Evolutionary conservation across 2,797 vertebrate species (phyloP).

Genomic region (Chelonia mydas): DNA sequence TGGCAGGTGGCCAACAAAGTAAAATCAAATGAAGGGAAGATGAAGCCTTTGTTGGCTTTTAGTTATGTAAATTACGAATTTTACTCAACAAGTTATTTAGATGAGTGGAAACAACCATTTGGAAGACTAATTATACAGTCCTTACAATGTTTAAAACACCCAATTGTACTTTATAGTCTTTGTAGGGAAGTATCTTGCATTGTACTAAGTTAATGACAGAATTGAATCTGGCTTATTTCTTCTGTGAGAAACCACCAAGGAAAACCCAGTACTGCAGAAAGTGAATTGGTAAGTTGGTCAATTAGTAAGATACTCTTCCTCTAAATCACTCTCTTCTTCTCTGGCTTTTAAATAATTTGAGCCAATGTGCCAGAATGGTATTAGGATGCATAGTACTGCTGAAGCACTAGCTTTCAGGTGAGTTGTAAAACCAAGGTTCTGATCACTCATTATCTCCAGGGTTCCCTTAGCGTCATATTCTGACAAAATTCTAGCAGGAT

Average conservation of each 20-base stretch:
- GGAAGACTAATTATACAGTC: slow-evolving; percentile 76
- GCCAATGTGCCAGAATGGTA: not conserved
- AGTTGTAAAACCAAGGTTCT: not conserved
- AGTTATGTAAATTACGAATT: slow-evolving; percentile 77
- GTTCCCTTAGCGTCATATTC: not conserved
- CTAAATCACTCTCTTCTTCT: slow-evolving; percentile 12
- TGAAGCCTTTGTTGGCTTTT: slow-evolving; percentile 76
- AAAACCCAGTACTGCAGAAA: slow-evolving; percentile 1
- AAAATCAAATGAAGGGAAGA: slow-evolving; percentile 76
- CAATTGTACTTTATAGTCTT: slow-evolving; percentile 32
- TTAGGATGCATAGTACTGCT: not conserved
- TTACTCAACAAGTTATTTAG: slow-evolving; percentile 79
- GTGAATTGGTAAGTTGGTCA: not conserved
- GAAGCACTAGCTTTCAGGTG: not conserved
- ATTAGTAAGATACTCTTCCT: slow-evolving; percentile 10
- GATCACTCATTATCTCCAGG: not conserved
- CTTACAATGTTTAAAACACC: slow-evolving; percentile 70
- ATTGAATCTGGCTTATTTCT: slow-evolving; percentile 43
- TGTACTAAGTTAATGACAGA: slow-evolving; percentile 35
- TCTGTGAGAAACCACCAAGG: slow-evolving; percentile 14
- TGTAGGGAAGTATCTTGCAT: slow-evolving; percentile 32
- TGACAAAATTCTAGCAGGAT: not conserved
- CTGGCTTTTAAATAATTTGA: slow-evolving; percentile 24
- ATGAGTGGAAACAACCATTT: slow-evolving; percentile 79
- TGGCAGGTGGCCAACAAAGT: slow-evolving; percentile 74